phyloP scores from a whole-genome alignment of 2,113 vertebrate species.

The Nesospiza acunhae region DNA sequence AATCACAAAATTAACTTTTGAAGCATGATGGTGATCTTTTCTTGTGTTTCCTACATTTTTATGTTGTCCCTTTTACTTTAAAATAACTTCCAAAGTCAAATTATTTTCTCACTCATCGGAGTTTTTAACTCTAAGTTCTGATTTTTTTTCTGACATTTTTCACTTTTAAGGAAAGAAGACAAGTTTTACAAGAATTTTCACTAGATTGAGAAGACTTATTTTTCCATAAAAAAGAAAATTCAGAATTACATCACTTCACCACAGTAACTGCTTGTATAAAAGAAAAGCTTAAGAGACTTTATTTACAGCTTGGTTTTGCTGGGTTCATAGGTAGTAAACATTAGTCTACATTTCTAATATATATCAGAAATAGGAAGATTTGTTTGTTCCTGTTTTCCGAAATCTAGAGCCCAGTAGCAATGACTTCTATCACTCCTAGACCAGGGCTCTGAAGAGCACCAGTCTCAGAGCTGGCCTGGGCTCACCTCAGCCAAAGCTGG shows the following conservation, averaged over 20 bases:
- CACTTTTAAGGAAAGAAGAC: background rate
- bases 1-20: background rate
- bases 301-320: background rate
- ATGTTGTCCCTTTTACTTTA: background rate
- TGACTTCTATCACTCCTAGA: background rate
- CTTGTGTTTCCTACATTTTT: background rate
- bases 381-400: background rate
- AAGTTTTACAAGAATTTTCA: background rate
- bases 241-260: background rate
- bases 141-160: fast-evolving
- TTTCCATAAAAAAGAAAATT: background rate
- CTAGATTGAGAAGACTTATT: background rate
- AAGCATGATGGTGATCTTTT: background rate
- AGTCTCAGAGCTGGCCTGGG: background rate
- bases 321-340: background rate
- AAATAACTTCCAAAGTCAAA: background rate
- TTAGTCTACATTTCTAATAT: background rate
- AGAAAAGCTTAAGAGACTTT: background rate
- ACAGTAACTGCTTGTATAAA: background rate
- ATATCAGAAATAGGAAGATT: background rate
- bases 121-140: background rate
- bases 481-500: background rate
- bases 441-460: background rate
- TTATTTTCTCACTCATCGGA: background rate
- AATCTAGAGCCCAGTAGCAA: background rate